Conservation (phyloP, 2,797 vertebrate genomes). For the Lepus townsendii region DNA sequence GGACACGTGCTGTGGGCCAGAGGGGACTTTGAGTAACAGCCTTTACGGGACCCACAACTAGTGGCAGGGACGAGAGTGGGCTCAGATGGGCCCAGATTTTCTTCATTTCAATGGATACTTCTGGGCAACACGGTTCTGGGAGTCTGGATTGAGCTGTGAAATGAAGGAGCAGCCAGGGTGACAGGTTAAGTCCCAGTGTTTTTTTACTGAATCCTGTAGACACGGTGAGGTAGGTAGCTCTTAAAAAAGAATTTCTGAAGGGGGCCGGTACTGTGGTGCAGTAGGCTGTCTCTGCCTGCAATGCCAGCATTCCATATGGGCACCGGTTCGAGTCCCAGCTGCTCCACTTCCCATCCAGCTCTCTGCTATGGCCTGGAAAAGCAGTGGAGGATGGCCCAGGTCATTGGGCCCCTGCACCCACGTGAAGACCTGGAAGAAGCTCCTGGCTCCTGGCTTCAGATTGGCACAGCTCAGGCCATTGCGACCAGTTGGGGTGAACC, state of each 20-base stretch:
- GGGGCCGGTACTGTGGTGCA: no score
- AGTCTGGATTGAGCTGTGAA: neutral
- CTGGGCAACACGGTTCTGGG: neutral
- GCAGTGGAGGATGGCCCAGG: no score
- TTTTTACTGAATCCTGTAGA: neutral
- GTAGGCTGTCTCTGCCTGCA: no score
- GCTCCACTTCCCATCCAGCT: no score
- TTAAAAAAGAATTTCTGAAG: neutral
- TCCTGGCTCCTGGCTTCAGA: no score
- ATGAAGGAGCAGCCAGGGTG: neutral
- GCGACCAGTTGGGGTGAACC: no score
- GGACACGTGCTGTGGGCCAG: neutral
- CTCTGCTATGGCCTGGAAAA: no score
- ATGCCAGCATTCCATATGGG: no score
- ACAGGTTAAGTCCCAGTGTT: neutral
- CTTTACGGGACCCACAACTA: neutral
- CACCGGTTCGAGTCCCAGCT: no score
- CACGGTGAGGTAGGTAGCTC: neutral
- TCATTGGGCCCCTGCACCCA: no score
- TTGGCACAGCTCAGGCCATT: no score
- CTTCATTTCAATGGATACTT: neutral
- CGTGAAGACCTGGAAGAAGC: no score
- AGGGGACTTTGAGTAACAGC: neutral
- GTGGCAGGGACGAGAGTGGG: accelerated
- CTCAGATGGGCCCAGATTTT: neutral